Evolutionary conservation across 2,797 vertebrate genomes (phyloP).

Genomic region (Hybognathus amarus): DNA sequence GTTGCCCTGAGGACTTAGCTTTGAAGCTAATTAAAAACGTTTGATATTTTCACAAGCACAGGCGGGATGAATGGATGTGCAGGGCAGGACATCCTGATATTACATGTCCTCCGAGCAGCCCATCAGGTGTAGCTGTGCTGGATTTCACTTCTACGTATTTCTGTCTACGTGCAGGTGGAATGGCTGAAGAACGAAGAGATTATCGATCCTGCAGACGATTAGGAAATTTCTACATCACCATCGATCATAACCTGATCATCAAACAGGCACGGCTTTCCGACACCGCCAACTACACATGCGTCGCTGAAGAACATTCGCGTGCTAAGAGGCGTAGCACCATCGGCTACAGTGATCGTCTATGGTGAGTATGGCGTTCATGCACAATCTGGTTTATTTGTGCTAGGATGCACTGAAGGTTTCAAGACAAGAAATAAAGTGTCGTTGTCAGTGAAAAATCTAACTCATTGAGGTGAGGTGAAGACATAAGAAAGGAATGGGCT

Average conservation of each 20-base stretch:
- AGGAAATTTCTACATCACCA: slow-evolving; percentile 97
- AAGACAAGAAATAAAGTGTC: too few species aligned
- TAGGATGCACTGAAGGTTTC: too few species aligned
- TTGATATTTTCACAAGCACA: neutral
- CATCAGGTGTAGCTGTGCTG: neutral
- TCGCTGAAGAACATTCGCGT: slow-evolving; percentile 95
- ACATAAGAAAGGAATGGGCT: too few species aligned
- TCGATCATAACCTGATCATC: slow-evolving; percentile 97
- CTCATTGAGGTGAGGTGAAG: too few species aligned
- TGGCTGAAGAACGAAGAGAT: slow-evolving; percentile 95
- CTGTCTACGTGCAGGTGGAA: slow-evolving; percentile 82
- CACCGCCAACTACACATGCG: slow-evolving; percentile 94
- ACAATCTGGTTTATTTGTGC: neutral
- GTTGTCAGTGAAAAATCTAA: too few species aligned
- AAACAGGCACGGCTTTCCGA: slow-evolving; percentile 95
- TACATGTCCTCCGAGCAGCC: neutral
- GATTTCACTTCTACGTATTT: neutral
- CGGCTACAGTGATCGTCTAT: slow-evolving; percentile 91
- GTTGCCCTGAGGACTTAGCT: slow-evolving; percentile 33
- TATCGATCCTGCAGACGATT: slow-evolving; percentile 92
- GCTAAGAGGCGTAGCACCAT: slow-evolving; percentile 92
- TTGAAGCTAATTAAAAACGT: slow-evolving; percentile 35
- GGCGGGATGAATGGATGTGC: neutral
- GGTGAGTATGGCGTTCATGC: slow-evolving; percentile 74
- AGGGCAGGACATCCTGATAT: slow-evolving; percentile 2